Conservation (phyloP, 1,140 invertebrate genomes). For the Chelonus insularis region DNA sequence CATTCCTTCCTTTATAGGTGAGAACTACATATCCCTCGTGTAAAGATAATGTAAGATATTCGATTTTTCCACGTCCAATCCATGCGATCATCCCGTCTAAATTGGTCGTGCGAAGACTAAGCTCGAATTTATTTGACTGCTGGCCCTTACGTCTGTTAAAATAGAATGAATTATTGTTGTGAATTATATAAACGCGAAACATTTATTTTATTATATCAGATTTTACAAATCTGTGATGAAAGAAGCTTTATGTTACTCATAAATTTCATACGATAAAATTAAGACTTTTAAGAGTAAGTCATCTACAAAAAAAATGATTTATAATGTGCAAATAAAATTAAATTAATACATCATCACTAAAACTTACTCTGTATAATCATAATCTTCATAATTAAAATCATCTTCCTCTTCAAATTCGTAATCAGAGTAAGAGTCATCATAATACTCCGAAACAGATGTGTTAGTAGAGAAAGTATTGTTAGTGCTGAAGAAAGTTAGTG, state of each 20-base stretch:
- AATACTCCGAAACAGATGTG: conserved; percentile 49
- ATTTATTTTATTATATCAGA: too few relatives aligned
- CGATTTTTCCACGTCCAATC: conserved; percentile 63
- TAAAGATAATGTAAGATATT: conserved; percentile 51
- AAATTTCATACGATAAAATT: too few relatives aligned
- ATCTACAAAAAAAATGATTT: too few relatives aligned
- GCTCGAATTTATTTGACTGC: conserved; percentile 66
- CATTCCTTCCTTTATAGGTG: conserved; percentile 54
- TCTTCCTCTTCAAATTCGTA: conserved; percentile 56
- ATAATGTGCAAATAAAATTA: too few relatives aligned
- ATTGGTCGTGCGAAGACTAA: conserved; percentile 65
- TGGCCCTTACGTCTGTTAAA: conserved; percentile 60
- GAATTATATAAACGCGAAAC: too few relatives aligned
- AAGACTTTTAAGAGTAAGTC: too few relatives aligned
- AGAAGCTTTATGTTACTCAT: too few relatives aligned
- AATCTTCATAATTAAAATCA: conserved; percentile 56
- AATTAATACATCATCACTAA: too few relatives aligned
- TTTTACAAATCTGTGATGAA: too few relatives aligned
- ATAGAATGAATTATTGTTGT: neutral
- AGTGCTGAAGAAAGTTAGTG: conserved; percentile 49
- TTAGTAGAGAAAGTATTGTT: conserved; percentile 55
- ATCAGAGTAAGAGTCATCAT: conserved; percentile 54
- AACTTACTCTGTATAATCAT: conserved; percentile 58
- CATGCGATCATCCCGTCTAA: conserved; percentile 67
- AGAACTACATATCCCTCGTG: conserved; percentile 65